Conservation (phyloP, 1,140 invertebrate species). For the Zaprionus taronus region DNA sequence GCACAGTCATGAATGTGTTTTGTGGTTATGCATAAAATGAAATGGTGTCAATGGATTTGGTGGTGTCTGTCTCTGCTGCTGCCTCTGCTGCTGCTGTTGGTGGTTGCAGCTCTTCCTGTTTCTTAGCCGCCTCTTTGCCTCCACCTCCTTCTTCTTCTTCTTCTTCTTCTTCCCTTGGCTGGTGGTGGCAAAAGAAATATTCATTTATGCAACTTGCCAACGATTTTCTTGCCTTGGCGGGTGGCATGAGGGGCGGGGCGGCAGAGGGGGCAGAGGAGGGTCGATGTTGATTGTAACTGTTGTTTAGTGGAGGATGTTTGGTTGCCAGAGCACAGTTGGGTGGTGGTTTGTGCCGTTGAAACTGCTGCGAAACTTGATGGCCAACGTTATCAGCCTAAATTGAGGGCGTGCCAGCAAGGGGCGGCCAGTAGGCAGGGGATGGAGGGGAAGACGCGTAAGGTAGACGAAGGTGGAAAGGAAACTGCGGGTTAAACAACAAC, state of each 20-base stretch:
- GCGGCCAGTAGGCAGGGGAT: neutral
- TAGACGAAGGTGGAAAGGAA: neutral
- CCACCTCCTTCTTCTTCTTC: neutral
- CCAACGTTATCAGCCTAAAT: constrained; percentile 18
- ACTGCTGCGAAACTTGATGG: neutral
- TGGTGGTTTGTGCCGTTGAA: neutral
- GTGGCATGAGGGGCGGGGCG: neutral
- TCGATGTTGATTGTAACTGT: neutral
- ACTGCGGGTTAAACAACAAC: constrained; percentile 42
- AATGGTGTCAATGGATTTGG: constrained; percentile 36
- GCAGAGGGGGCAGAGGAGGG: neutral
- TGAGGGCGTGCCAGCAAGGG: neutral
- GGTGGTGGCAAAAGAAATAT: constrained; percentile 33
- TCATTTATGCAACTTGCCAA: constrained; percentile 30
- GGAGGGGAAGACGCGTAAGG: neutral
- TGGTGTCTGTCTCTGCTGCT: constrained; percentile 20
- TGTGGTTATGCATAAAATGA: constrained; percentile 26
- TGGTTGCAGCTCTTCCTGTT: constrained; percentile 13
- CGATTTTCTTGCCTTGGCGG: constrained; percentile 16
- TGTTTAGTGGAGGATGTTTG: constrained; percentile 6
- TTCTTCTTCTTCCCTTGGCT: constrained; percentile 1
- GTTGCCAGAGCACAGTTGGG: neutral
- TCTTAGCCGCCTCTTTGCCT: neutral
- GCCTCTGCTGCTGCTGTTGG: neutral
- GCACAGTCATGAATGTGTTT: neutral